phyloP scores from a whole-genome alignment of 2,888 invertebrate species.

The Aphidoletes aphidimyza region DNA sequence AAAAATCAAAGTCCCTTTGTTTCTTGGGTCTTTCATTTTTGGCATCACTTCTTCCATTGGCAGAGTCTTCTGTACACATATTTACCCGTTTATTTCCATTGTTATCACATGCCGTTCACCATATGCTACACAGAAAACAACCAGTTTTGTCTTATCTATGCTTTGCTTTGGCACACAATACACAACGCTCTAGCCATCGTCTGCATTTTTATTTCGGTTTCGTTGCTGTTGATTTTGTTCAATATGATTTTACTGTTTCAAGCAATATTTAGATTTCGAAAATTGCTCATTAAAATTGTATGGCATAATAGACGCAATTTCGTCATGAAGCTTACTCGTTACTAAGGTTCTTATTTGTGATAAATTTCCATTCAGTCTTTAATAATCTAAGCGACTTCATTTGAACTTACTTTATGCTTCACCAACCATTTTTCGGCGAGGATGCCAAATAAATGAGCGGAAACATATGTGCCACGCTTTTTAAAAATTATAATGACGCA shows the following conservation, averaged over 20 bases:
- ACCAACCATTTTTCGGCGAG: neutral
- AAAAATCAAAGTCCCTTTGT: neutral
- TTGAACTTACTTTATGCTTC: too few relatives aligned
- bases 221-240: neutral
- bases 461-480: neutral
- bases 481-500: neutral
- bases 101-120: slow-evolving; percentile 18
- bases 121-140: neutral
- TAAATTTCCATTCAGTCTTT: too few relatives aligned
- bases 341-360: too few relatives aligned
- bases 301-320: too few relatives aligned
- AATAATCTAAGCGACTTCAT: too few relatives aligned
- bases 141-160: neutral
- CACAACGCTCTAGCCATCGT: neutral
- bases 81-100: slow-evolving; percentile 18
- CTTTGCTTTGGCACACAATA: neutral
- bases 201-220: neutral
- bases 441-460: neutral
- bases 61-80: neutral
- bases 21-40: neutral
- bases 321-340: too few relatives aligned
- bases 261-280: neutral
- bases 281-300: neutral
- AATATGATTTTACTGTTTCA: neutral
- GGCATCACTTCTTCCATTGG: slow-evolving; percentile 34